Evolutionary conservation across 2,797 vertebrate genomes (phyloP), one percentile per base, ranked within the genome.

Genomic region (Apogon talboti): DNA sequence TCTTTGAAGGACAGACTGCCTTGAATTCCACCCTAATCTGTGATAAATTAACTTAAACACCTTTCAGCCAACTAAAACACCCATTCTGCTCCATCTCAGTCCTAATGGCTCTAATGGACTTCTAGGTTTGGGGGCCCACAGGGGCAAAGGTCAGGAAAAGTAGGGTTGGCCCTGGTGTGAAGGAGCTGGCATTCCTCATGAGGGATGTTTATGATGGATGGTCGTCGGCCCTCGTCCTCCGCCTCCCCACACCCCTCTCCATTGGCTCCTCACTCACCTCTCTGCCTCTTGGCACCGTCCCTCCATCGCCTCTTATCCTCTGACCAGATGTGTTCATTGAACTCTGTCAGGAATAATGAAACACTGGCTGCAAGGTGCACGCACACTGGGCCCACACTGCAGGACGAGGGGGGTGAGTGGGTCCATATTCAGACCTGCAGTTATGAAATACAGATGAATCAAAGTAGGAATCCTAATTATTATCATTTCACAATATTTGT

Each of bases 311-410:
- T 87, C 84, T 92, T 62, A 78, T 80, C 79, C 89, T 86, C 81
- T 46, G 87, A 93, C 92, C 95, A 95, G 95, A 95, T 96, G 94
- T 95, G 93, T 91, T 86, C 44, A 69, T 75, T 93, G 94, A 95
- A 95, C 93, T 93, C 94, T 95, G 94, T 95, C 94, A 95, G 89
- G 82, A 91, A 92, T 95, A 94, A 95, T 94, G 94, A 94, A 94
- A 92, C 88, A 76, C 93, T 83, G 64, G 71, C 78, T 78, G 71
- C 49, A 60, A 71, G 70, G 82, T 60, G 55, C 58, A 21, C 0
- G 76, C 52, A 53, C 38, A 15, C 48, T 11, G 57, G 79, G 62
- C 79, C 56, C 47, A 65, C 74, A 33, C 74, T 6, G 69, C 72
- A 21, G 79, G 74, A 59, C 16, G 7, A 44, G 21, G 12, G 71